A percentile compares a stretch with the other conserved stretches of the same genome.
phyloP scores from a whole-genome alignment of 2,113 vertebrate species.

The Scomber scombrus region DNA sequence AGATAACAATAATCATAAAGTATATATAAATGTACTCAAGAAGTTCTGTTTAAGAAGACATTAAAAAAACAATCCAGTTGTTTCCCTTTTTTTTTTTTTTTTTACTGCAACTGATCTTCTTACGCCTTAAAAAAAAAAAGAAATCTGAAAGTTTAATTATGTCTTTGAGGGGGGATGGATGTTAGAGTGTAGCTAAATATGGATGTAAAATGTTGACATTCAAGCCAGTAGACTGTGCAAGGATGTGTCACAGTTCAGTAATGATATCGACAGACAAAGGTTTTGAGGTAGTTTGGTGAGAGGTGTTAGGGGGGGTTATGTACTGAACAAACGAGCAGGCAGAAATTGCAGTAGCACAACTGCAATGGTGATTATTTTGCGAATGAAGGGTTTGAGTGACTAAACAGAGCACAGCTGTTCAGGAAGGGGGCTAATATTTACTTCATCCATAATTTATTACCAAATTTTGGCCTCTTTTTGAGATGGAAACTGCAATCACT shows the following conservation, averaged over 20 bases:
- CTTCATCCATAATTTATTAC: constrained; percentile 6
- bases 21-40: too few relatives aligned
- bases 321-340: constrained; percentile 9
- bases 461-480: not conserved
- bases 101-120: constrained; percentile 1
- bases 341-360: constrained; percentile 13
- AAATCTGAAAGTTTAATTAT: constrained; percentile 8
- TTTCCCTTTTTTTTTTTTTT: not conserved
- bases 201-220: constrained; percentile 10
- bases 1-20: not conserved
- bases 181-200: constrained; percentile 1
- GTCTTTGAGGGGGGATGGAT: not conserved
- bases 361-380: not conserved
- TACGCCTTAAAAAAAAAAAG: too few relatives aligned
- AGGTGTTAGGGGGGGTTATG: not conserved
- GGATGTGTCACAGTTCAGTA: constrained; percentile 37
- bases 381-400: not conserved
- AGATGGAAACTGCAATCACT: not conserved
- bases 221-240: constrained; percentile 8
- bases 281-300: not conserved
- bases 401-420: constrained; percentile 34
- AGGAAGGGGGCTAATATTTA: constrained; percentile 21
- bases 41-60: too few relatives aligned
- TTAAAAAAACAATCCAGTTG: not conserved
- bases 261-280: not conserved